Evolutionary conservation across 2,888 invertebrate species (phyloP).

Genomic region (Campoplex nolae): DNA sequence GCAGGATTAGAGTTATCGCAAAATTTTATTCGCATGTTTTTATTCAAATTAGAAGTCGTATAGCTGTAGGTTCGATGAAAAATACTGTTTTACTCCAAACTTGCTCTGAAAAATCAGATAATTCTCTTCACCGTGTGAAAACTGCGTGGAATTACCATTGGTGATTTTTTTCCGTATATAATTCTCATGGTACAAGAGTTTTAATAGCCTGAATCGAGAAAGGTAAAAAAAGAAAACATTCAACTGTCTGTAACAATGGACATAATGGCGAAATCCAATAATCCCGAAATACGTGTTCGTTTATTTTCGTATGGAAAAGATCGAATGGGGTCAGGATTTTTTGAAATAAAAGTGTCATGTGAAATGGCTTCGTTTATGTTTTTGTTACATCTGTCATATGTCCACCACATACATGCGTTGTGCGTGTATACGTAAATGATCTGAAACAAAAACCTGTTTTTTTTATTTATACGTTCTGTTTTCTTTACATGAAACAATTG

Average conservation of each 20-base stretch:
- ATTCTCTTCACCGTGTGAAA: neutral
- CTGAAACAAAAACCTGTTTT: neutral
- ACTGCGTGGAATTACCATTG: neutral
- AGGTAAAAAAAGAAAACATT: neutral
- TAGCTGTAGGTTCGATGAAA: neutral
- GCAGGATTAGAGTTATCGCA: too few species aligned
- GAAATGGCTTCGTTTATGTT: neutral
- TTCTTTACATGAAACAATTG: neutral
- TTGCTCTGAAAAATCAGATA: neutral
- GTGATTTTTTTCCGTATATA: neutral
- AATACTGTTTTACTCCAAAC: neutral
- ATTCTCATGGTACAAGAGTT: neutral
- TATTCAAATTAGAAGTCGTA: too few species aligned
- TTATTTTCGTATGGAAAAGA: neutral
- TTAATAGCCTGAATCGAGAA: neutral
- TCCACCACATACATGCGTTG: neutral
- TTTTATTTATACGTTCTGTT: neutral
- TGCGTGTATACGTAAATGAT: neutral
- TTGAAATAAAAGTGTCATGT: neutral
- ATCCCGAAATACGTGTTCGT: constrained; percentile 2
- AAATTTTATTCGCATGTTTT: too few species aligned
- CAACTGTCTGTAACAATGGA: neutral
- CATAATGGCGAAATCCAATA: constrained; percentile 6
- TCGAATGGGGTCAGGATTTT: neutral
- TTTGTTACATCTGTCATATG: neutral